Evolutionary conservation across 2,113 vertebrate species (phyloP), one percentile per base, ranked within the genome.

Genomic region (Bufo bufo): DNA sequence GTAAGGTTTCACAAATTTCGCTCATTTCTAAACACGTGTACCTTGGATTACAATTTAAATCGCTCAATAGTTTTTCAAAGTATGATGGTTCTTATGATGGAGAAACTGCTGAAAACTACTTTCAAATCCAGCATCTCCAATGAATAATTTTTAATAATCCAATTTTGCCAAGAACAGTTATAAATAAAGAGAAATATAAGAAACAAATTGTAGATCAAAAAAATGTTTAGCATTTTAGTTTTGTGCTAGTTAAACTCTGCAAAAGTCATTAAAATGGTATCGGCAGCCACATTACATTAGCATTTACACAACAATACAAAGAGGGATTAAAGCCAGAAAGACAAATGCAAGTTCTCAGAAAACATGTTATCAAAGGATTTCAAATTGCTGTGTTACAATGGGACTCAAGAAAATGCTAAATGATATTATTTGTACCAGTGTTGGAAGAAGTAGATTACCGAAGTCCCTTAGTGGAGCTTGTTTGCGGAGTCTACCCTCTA

Each of bases 321-420:
- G 77, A 77, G 16, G 69, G 84, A 85, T 85, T 85, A 85, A 85
- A 75, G 52, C 50, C 69, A 85, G 23, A 45, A 74, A 54, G 83
- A 85, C 66, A 85, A 85, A 56, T 58, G 65, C 84, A 75, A 85
- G 54, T 75, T 85, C 84, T 47, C 84, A 47, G 84, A 77, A 85
- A 85, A 77, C 71, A 85, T 63, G 71, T 63, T 33, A 77, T 61
- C 54, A 77, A 85, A 85, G 84, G 84, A 85, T 63, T 85, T 77
- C 45, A 65, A 85, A 17, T 77, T 50, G 33, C 72, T 85, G 59
- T 63, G 58, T 85, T 54, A 75, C 84, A 77, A 74, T 50, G 12
- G 66, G 66, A 85, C 33, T 85, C 52, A 63, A 11, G 52, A 58
- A 86, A 86, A 86, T 86, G 43, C 45, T 79, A 79, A 78, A 78